Conservation (phyloP, 2,113 vertebrate genomes). For the Cololabis saira region DNA sequence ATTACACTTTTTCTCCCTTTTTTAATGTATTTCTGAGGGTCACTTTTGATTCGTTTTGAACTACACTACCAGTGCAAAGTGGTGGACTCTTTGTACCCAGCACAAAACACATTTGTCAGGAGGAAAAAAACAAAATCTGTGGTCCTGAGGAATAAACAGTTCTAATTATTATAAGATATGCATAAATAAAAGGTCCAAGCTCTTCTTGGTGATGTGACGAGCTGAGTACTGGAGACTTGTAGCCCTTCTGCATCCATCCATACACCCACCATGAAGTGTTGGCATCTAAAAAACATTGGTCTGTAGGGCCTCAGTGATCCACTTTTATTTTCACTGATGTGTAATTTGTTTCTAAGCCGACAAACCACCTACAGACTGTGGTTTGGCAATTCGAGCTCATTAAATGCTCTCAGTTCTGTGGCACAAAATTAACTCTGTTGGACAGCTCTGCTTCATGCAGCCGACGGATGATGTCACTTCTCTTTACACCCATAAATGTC, state of each 20-base stretch:
- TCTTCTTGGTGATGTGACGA: neutral
- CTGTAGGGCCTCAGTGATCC: conserved; percentile 52
- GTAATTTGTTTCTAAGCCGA: conserved; percentile 50
- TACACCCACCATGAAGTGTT: conserved; percentile 15
- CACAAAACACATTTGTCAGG: neutral
- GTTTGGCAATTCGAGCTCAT: conserved; percentile 64
- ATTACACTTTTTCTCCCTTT: conserved; percentile 44
- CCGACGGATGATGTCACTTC: conserved; percentile 14
- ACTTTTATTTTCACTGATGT: conserved; percentile 60
- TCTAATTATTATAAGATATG: neutral
- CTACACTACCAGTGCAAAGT: too few species aligned
- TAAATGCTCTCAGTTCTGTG: conserved; percentile 49
- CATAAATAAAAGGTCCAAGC: neutral
- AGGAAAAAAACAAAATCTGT: neutral
- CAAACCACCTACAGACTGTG: conserved; percentile 58
- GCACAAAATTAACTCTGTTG: conserved; percentile 37
- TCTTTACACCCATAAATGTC: neutral
- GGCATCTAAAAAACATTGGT: conserved; percentile 27
- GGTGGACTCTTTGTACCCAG: neutral
- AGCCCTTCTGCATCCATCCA: conserved; percentile 1
- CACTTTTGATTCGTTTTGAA: conserved; percentile 39
- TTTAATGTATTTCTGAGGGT: conserved; percentile 8
- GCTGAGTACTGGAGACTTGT: neutral
- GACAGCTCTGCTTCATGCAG: conserved; percentile 24
- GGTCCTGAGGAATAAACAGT: neutral